Percentiles rank a stretch among this genome's conserved stretches.
Conservation (phyloP, 2,888 invertebrate genomes). For the Hermodice carunculata region DNA sequence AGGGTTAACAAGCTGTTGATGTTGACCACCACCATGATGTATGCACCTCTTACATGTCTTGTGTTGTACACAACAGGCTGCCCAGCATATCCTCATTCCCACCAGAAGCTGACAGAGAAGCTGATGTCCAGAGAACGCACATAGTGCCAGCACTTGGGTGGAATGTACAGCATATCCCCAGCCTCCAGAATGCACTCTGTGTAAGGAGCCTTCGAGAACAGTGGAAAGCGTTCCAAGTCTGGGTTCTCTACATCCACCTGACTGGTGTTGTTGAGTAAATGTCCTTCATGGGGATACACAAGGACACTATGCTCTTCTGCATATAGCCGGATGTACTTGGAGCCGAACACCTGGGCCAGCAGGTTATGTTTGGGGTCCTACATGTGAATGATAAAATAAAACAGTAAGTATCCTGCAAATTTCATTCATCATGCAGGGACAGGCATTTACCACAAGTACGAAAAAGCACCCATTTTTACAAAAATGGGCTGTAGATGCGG, state of each 20-base stretch:
- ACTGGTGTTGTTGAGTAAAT: slow-evolving; percentile 89
- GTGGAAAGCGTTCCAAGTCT: slow-evolving; percentile 80
- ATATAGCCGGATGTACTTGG: slow-evolving; percentile 89
- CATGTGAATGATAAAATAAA: too few relatives aligned
- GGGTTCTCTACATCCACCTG: slow-evolving; percentile 88
- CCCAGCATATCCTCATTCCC: too few relatives aligned
- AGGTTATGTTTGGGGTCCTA: slow-evolving; percentile 95
- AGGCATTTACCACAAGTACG: too few relatives aligned
- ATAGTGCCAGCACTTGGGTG: slow-evolving; percentile 98
- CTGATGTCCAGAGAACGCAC: slow-evolving; percentile 89
- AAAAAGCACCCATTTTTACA: too few relatives aligned
- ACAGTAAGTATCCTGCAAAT: too few relatives aligned
- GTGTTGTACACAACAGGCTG: too few relatives aligned
- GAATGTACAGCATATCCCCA: slow-evolving; percentile 94
- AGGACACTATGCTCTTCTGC: slow-evolving; percentile 78
- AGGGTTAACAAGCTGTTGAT: too few relatives aligned
- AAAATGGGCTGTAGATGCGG: too few relatives aligned
- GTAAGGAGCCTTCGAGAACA: slow-evolving; percentile 72
- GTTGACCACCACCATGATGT: too few relatives aligned
- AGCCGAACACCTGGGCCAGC: slow-evolving; percentile 86
- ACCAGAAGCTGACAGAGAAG: slow-evolving; percentile 99
- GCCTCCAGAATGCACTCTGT: slow-evolving; percentile 80
- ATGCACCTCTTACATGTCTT: too few relatives aligned
- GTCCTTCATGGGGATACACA: slow-evolving; percentile 84
- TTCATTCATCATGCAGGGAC: too few relatives aligned